Evolutionary conservation across 2,888 invertebrate genomes (phyloP).

Genomic region (Nephrotoma appendiculata): DNA sequence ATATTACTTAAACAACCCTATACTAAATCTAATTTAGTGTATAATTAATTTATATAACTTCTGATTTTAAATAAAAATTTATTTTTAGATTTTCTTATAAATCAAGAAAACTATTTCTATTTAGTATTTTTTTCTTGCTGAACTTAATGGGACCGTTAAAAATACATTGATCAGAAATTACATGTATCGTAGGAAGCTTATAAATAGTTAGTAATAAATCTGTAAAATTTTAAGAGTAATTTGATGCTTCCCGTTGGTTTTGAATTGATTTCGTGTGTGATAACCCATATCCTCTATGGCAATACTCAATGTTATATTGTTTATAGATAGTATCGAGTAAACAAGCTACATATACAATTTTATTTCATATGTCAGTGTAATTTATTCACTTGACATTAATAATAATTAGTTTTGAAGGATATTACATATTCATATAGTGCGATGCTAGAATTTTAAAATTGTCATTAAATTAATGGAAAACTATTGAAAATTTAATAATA

Average conservation of each 20-base stretch:
- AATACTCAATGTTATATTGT: neutral
- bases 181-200: neutral
- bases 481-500: neutral
- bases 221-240: neutral
- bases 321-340: neutral
- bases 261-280: neutral
- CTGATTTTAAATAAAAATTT: neutral
- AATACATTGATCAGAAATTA: neutral
- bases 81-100: neutral
- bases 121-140: neutral
- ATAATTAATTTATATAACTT: neutral
- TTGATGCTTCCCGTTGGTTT: neutral
- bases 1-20: neutral
- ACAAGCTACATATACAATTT: neutral
- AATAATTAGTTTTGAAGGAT: neutral
- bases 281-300: neutral
- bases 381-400: neutral
- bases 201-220: neutral
- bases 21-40: neutral
- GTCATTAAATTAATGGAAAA: neutral
- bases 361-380: neutral
- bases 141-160: neutral
- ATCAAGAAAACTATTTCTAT: neutral
- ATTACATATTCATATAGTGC: neutral
- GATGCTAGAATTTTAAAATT: neutral